These are phyloP conservation scores for Aphelinus certus DNA, from an alignment of 1,140 invertebrate genomes.

Conservation along the genomic window DNA sequence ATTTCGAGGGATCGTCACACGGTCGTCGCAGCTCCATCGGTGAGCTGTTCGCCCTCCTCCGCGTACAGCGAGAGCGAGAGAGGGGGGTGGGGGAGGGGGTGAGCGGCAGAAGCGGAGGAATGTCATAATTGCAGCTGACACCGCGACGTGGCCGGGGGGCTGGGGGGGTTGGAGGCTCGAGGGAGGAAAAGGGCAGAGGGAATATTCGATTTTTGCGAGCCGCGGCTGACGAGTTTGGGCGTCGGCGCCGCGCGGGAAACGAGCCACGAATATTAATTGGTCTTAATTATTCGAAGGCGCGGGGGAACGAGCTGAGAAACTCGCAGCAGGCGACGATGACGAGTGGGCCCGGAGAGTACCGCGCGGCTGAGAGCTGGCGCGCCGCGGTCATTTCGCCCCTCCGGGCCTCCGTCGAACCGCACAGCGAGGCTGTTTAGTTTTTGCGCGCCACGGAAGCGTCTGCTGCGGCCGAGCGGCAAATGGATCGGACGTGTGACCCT, in stretches of 20 bases:
- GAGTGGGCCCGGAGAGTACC: not conserved
- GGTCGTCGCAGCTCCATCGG: no score
- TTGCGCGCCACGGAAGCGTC: not conserved
- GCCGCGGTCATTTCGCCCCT: no score
- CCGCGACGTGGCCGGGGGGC: not conserved
- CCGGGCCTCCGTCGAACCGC: not conserved
- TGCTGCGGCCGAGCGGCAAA: not conserved
- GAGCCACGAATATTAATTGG: constrained; percentile 36
- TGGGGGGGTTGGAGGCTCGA: not conserved
- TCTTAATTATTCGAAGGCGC: constrained; percentile 37
- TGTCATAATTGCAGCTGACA: constrained; percentile 39
- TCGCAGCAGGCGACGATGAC: constrained; percentile 12
- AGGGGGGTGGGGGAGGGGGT: no score
- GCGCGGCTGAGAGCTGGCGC: no score
- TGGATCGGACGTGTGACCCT: no score
- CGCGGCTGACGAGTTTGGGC: constrained; percentile 27
- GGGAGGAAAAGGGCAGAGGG: constrained; percentile 7
- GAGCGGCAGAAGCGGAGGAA: not conserved
- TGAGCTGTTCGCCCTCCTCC: no score
- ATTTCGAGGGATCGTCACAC: no score
- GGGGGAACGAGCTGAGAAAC: constrained; percentile 16
- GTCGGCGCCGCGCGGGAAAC: constrained; percentile 10
- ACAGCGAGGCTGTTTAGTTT: not conserved
- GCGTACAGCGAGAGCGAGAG: no score
- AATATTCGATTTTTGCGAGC: constrained; percentile 31